Base-by-base conservation (phyloP, 2,113 vertebrate genomes). In the Pseudolaguvia tuberculata region DNA sequence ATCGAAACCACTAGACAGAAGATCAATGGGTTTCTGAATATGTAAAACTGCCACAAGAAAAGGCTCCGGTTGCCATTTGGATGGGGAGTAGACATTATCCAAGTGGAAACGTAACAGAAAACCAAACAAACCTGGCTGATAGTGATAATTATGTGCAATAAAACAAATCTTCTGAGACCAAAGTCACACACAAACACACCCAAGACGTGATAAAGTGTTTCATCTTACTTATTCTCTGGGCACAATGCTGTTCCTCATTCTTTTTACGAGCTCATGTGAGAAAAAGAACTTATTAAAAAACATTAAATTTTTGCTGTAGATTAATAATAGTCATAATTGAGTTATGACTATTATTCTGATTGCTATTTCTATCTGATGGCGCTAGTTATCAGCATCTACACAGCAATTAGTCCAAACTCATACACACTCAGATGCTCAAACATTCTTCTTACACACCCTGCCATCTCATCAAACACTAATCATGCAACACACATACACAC, bases 91-190 rank as follows among this genome's bases (percentile, higher is more conserved):
- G 35, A 3, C 35, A 13, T 70, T 50, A 70, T 61, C 55, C 23
- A 57, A 29, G 67, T 53, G 57, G 45, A 68, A 71, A 70, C 48
- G 53, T 17, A 57, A 80, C 45, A 61, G 48, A 68, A 63, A 70
- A 21, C 20, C 56, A 77, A 62, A 56, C 48, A 78, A 65, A 68
- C 27, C 53, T 29, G 52, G 45, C 57, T 66, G 70, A 63, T 73
- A 31, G 57, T 73, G 70, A 79, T 77, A 77, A 82, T 77, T 70
- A 61, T 58, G 53, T 73, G 70, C 73, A 79, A 82, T 79, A 68
- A 77, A 79, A 75, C 52, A 70, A 23, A 45, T 47, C 74, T 67
- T 66, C 45, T 51, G 65, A 59, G 66, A 69, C 25, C 42, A 69
- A 69, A 35, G n/a, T 50, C 75, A 51, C 70, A 63, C 39, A 57